Evolutionary conservation across 2,797 vertebrate genomes (phyloP).

Genomic region (Steatocranus sp.): DNA sequence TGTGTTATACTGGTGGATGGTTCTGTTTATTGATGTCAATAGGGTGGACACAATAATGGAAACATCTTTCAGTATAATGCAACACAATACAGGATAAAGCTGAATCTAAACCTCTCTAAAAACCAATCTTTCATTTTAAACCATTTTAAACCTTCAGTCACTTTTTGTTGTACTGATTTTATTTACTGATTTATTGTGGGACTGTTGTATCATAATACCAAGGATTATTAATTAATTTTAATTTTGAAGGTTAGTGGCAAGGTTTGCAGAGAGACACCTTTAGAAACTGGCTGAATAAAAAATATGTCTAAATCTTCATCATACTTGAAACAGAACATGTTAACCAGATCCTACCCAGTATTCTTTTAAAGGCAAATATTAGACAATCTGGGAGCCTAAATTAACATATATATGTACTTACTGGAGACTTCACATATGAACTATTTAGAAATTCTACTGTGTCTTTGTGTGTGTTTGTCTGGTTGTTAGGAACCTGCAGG

Average conservation of each 20-base stretch:
- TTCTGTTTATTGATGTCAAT: not conserved
- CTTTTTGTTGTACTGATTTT: not conserved
- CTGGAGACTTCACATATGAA: not conserved
- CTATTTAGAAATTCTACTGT: not conserved
- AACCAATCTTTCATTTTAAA: not conserved
- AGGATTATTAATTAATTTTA: not conserved
- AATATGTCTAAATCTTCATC: not conserved
- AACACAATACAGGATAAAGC: not conserved
- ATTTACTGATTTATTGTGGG: not conserved
- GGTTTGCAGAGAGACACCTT: not conserved
- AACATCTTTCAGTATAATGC: not conserved
- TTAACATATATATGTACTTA: not conserved
- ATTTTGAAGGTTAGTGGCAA: not conserved
- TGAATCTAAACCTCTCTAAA: not conserved
- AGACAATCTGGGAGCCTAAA: not conserved
- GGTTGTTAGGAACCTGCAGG: not conserved
- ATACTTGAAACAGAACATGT: not conserved
- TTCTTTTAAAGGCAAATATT: not conserved
- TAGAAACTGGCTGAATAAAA: not conserved
- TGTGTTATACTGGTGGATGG: not conserved
- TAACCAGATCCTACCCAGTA: not conserved
- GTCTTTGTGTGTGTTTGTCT: not conserved
- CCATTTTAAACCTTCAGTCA: not conserved
- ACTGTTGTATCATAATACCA: not conserved
- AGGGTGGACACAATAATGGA: not conserved